Evolutionary conservation across 2,113 vertebrate species (phyloP).

Genomic region (Channa maculata): DNA sequence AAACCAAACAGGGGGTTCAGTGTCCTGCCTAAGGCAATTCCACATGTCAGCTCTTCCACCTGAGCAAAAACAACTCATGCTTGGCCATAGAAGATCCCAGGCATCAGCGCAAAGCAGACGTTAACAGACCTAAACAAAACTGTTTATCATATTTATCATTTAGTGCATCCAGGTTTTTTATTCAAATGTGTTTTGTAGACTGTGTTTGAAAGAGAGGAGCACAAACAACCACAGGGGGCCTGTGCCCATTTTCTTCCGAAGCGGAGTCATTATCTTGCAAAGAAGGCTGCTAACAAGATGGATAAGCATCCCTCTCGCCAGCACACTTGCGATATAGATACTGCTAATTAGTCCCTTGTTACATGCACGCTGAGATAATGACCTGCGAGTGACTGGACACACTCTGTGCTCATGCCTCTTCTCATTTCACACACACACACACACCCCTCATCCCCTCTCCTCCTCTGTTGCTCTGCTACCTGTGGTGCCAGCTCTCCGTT

Average conservation of each 20-base stretch:
- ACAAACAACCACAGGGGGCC: slow-evolving; percentile 30
- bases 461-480: slow-evolving; percentile 79
- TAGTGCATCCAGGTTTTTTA: neutral
- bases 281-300: slow-evolving; percentile 37
- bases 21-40: no score
- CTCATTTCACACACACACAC: neutral
- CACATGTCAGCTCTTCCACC: no score
- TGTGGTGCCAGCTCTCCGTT: slow-evolving; percentile 97
- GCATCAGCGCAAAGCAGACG: no score
- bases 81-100: no score
- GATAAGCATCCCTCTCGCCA: slow-evolving; percentile 36
- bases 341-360: slow-evolving; percentile 64
- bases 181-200: neutral
- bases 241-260: slow-evolving; percentile 10
- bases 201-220: slow-evolving; percentile 4
- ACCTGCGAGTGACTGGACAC: slow-evolving; percentile 48
- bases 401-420: slow-evolving; percentile 7
- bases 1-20: no score
- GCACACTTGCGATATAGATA: slow-evolving; percentile 26
- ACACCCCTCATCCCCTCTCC: neutral
- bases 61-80: no score
- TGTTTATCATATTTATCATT: no score
- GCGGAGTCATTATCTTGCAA: slow-evolving; percentile 43
- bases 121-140: no score
- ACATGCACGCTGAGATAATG: slow-evolving; percentile 43